phyloP scores from a whole-genome alignment of 2,113 vertebrate species.

The Tetraodon nigroviridis region DNA sequence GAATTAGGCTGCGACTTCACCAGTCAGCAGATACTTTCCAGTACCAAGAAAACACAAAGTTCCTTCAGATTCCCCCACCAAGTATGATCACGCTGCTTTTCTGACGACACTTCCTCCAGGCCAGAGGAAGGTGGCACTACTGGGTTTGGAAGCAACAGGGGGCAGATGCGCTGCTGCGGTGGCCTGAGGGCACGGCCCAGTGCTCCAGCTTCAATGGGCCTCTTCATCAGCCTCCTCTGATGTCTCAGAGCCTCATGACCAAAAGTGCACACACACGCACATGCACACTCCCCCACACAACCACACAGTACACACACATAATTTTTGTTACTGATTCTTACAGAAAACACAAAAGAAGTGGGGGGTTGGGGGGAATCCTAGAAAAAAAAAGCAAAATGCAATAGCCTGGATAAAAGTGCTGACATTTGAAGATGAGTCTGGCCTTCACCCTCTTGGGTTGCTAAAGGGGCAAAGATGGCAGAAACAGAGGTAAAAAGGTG shows the following conservation, averaged over 20 bases:
- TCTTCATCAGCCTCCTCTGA: constrained; percentile 58
- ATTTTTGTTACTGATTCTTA: constrained; percentile 44
- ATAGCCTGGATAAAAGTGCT: constrained; percentile 56
- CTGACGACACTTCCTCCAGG: constrained; percentile 9
- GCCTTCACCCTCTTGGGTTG: constrained; percentile 13
- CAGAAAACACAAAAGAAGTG: constrained; percentile 50
- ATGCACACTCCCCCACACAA: not conserved
- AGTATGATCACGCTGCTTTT: too few species aligned
- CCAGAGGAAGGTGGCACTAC: constrained; percentile 44
- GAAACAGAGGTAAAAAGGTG: constrained; percentile 1
- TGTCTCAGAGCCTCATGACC: constrained; percentile 44
- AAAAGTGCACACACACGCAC: constrained; percentile 8
- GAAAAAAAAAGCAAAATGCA: constrained; percentile 48
- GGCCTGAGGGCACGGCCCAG: constrained; percentile 44
- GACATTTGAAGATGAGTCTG: constrained; percentile 42
- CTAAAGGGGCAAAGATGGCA: constrained; percentile 32
- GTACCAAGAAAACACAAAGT: not conserved
- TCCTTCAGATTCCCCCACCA: not conserved
- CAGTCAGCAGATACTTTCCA: too few species aligned
- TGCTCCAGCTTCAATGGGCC: constrained; percentile 62
- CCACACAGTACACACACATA: constrained; percentile 6
- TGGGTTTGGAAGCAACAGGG: constrained; percentile 41
- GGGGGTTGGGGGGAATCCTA: not conserved
- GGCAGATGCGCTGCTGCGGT: constrained; percentile 51
- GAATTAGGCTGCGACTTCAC: constrained; percentile 38